Percentiles rank a stretch among this genome's conserved stretches.
Conservation (phyloP, 2,113 vertebrate genomes). For the Ailurus styani region DNA sequence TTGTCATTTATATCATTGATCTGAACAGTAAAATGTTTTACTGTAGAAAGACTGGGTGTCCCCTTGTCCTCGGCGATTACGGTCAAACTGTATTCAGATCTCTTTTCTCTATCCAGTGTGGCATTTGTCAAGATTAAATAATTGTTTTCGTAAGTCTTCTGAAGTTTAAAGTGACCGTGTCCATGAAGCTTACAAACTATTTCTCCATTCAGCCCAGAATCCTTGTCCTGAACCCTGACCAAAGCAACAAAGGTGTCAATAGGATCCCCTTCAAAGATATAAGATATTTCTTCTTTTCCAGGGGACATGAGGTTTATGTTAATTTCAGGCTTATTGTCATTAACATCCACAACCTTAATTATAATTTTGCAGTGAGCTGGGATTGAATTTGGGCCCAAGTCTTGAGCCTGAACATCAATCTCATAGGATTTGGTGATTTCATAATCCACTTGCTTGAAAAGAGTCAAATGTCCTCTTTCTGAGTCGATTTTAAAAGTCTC, state of each 20-base stretch:
- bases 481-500: conserved; percentile 95
- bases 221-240: conserved; percentile 94
- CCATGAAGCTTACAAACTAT: conserved; percentile 92
- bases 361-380: conserved; percentile 97
- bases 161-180: conserved; percentile 95
- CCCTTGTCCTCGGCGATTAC: conserved; percentile 96
- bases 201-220: conserved; percentile 93
- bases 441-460: conserved; percentile 94
- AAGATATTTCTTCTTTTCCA: conserved; percentile 94
- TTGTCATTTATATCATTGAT: conserved; percentile 97
- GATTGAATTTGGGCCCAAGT: conserved; percentile 96
- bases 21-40: conserved; percentile 97
- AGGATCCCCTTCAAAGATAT: conserved; percentile 92
- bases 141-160: conserved; percentile 96
- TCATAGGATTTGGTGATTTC: conserved; percentile 92
- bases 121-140: conserved; percentile 97
- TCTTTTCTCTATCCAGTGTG: conserved; percentile 93
- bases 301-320: conserved; percentile 95
- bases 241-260: conserved; percentile 94
- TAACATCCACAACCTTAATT: conserved; percentile 95
- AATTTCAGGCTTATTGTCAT: conserved; percentile 98
- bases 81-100: conserved; percentile 96
- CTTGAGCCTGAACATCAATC: conserved; percentile 95
- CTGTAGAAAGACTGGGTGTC: conserved; percentile 92
- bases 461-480: conserved; percentile 92